Evolutionary conservation across 1,140 invertebrate genomes (phyloP), one percentile per base, ranked within the genome.

Genomic region (Orchestia grillus): DNA sequence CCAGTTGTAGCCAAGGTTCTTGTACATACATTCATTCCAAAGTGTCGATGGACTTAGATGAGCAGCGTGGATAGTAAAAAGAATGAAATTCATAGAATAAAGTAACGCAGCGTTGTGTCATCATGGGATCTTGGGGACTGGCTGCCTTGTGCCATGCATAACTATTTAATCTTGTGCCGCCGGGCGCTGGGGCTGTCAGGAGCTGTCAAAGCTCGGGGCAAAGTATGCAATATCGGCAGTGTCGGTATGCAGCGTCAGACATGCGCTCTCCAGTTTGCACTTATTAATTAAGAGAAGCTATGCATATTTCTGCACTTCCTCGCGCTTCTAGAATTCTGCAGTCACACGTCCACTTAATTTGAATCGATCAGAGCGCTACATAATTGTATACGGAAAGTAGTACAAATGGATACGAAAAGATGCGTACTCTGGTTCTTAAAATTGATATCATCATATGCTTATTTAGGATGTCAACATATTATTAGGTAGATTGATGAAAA

Each of bases 211-310:
- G 88, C 28, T 91, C 88, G 41, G 62, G 36, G 28, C 88, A 91
- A 91, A 91, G 88, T 91, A 91, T 91, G 88, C 88, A 91, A 91
- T 91, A 91, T 91, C 88, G 41, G 88, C 88, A 91, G 88, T 91
- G 88, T 43, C 44, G 88, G 88, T 44, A 91, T 44, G 88, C 41
- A 44, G 88, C 88, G 4, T 44, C 44, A 44, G 41, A 91, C 88
- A 42, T 44, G 88, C 88, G 62, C 88, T 44, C 88, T 42, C 88
- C 88, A 91, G 88, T 91, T 91, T 44, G 41, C 88, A 43, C 88
- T 91, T 91, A 91, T 91, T 91, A 91, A 91, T 42, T 91, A 91
- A 91, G 88, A 42, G 88, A 91, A 91, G 88, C 41, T 91, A 91
- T 91, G 88, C 88, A 91, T 91, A 91, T 91, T 91, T 91, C 88